Evolutionary conservation across 1,140 invertebrate species (phyloP), one percentile per base, ranked within the genome.

Genomic region (Heliothis subflexa): DNA sequence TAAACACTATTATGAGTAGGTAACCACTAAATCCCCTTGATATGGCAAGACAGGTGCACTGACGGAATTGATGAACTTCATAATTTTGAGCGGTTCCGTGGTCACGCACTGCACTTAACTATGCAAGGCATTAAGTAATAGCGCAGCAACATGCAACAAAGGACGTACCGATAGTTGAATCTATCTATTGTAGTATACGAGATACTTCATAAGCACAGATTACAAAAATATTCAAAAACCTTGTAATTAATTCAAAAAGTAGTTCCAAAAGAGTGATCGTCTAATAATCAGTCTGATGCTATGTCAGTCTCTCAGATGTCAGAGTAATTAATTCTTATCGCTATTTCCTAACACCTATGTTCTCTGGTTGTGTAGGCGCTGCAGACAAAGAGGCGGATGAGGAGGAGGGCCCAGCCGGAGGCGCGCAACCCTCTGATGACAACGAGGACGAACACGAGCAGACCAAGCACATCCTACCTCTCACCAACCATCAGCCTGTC

Each of bases 341-440:
- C 21, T 33, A 2, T 33, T 33, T 2, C 33, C 33, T 40, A 40
- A 40, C 0, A 40, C 49, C 14, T 47, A n/a, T 49, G 0, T 52
- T 13, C 1, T 68, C 4, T 25, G 0, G 4, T 49, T 83, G 12
- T 72, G 25, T 85, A 94, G 92, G 92, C 83, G 92, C 90, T 72
- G 89, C 86, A 75, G 91, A 94, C 57, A 94, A 94, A 70, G 92
- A 94, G 21, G 83, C 92, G 0, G 92, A 94, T 70, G 92, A 94
- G 64, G 91, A 93, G 61, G 91, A 92, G 80, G 91, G 91, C 55
- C 86, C 84, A 64, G 85, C 91, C 59, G 83, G 73, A 18, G 87
- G 78, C 9, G 83, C 88, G 9, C 83, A 84, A 21, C 82, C 87
- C 13, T 78, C 87, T 2, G 91, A 91, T 14, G 89, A 90, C 0